Evolutionary conservation across 2,888 invertebrate genomes (phyloP).

Genomic region (Acronicta leporina): DNA sequence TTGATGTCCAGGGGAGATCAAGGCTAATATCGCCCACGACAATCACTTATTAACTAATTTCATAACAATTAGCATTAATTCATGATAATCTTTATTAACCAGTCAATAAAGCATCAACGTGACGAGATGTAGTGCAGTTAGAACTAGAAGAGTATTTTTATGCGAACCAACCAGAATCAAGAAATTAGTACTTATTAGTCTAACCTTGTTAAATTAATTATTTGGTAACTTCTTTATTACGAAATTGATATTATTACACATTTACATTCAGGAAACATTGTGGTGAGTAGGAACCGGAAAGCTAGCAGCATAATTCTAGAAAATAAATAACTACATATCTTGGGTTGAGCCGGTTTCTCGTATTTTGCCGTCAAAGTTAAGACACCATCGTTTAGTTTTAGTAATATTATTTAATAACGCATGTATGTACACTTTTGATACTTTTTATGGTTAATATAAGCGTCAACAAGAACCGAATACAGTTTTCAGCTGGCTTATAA

Average conservation of each 20-base stretch:
- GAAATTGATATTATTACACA: not conserved
- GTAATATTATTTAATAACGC: too few species aligned
- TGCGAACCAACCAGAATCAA: not conserved
- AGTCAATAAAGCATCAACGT: slow-evolving; percentile 48
- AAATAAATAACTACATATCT: too few species aligned
- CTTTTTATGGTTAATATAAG: too few species aligned
- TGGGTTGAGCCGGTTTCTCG: slow-evolving; percentile 15
- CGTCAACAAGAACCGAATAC: too few species aligned
- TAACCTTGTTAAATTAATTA: not conserved
- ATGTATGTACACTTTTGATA: too few species aligned
- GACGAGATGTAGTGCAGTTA: not conserved
- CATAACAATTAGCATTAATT: slow-evolving; percentile 74
- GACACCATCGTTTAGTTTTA: too few species aligned
- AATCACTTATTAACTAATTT: slow-evolving; percentile 72
- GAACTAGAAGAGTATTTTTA: not conserved
- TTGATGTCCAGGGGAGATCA: slow-evolving; percentile 62
- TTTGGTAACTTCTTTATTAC: not conserved
- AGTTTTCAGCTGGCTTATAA: too few species aligned
- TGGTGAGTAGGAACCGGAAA: not conserved
- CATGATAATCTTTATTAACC: slow-evolving; percentile 62
- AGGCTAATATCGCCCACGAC: slow-evolving; percentile 73
- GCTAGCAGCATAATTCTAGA: too few species aligned
- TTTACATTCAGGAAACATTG: slow-evolving; percentile 1
- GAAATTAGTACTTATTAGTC: too few species aligned
- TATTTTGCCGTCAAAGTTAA: too few species aligned